Conservation (phyloP, 1,140 invertebrate genomes). For the Druon quercuslanigerum region DNA sequence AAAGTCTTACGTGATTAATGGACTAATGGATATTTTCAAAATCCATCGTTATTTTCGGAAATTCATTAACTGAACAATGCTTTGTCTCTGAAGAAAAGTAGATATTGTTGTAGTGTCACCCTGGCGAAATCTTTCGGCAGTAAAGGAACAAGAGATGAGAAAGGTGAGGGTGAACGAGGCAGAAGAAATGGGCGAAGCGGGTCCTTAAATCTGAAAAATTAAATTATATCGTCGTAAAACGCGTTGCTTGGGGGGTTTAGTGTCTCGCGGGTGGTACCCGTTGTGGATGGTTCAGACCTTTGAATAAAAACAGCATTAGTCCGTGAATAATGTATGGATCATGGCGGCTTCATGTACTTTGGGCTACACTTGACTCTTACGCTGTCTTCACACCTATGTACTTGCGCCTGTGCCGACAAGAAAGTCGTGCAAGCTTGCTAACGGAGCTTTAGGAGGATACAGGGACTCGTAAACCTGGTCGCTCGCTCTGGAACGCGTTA, state of each 20-base stretch:
- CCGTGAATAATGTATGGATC: constrained; percentile 71
- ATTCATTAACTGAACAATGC: too few species aligned
- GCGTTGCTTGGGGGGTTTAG: constrained; percentile 62
- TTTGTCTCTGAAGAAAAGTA: neutral
- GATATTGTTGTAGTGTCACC: neutral
- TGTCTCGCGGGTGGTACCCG: constrained; percentile 56
- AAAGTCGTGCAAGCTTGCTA: constrained; percentile 38
- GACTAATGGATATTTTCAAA: too few species aligned
- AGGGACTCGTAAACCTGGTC: constrained; percentile 44
- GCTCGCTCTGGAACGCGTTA: constrained; percentile 37
- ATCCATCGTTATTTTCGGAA: too few species aligned
- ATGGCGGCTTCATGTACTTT: constrained; percentile 45
- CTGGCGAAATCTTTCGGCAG: constrained; percentile 13
- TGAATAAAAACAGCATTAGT: constrained; percentile 74
- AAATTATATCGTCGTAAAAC: constrained; percentile 73
- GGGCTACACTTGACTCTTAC: constrained; percentile 3
- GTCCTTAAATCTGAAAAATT: constrained; percentile 74
- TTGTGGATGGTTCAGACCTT: constrained; percentile 43
- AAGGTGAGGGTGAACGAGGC: constrained; percentile 11
- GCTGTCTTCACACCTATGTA: constrained; percentile 31
- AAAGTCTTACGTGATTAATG: too few species aligned
- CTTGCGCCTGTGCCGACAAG: constrained; percentile 27
- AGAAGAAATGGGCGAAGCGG: constrained; percentile 57
- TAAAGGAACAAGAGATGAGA: neutral
- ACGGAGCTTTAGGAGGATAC: constrained; percentile 42